Conservation (phyloP, 2,113 vertebrate species). For the Mastomys natalensis region DNA sequence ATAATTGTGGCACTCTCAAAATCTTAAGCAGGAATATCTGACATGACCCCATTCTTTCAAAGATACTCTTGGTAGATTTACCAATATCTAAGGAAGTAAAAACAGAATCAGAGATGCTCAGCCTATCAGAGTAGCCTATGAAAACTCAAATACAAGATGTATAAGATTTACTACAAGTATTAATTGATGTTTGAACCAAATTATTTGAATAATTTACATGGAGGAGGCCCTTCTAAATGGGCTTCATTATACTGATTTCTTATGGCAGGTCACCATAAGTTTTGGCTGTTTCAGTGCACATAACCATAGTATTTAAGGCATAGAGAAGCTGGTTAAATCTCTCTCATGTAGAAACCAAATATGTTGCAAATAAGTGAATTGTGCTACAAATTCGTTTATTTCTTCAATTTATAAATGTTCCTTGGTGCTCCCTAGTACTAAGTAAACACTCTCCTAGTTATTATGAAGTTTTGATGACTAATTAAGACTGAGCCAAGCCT, state of each 20-base stretch:
- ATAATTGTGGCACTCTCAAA: neutral
- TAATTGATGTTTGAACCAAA: neutral
- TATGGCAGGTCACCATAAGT: neutral
- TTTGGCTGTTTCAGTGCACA: neutral
- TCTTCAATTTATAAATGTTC: conserved; percentile 4
- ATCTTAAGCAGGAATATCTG: neutral
- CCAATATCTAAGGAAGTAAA: neutral
- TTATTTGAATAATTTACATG: conserved; percentile 26
- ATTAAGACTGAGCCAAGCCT: conserved; percentile 26
- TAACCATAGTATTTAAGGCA: neutral
- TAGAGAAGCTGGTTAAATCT: neutral
- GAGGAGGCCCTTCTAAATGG: neutral
- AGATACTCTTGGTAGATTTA: neutral
- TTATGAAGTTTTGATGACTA: neutral
- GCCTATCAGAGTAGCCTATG: neutral
- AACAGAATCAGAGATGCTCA: neutral
- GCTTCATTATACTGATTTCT: neutral
- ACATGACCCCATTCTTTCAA: neutral
- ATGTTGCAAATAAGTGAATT: neutral
- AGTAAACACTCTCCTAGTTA: neutral
- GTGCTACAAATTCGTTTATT: neutral
- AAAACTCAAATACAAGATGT: neutral
- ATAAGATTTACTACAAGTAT: neutral
- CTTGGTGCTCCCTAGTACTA: neutral
- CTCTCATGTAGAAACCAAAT: neutral